Percentiles rank a stretch among this genome's conserved stretches.
These are phyloP conservation scores for Euplagia quadripunctaria DNA, from an alignment of 2,888 invertebrate genomes.

Conservation along the genomic window DNA sequence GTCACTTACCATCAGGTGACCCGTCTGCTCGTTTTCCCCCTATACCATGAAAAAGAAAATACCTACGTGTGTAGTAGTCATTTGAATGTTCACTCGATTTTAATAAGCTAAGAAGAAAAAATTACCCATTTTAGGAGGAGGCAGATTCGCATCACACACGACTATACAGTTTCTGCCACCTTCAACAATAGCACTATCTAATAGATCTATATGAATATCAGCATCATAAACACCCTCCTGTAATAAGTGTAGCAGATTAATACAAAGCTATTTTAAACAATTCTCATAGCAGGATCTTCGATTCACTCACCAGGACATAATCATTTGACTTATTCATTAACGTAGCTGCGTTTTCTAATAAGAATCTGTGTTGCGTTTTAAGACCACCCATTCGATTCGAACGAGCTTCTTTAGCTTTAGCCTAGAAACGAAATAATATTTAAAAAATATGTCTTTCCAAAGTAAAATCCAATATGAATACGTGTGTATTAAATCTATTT, in stretches of 20 bases:
- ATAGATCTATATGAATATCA: constrained; percentile 87
- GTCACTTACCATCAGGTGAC: too few relatives aligned
- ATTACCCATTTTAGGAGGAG: constrained; percentile 89
- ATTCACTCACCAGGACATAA: constrained; percentile 83
- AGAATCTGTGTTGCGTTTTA: constrained; percentile 87
- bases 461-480: constrained; percentile 57
- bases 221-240: constrained; percentile 91
- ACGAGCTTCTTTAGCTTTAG: constrained; percentile 89
- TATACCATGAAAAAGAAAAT: too few relatives aligned
- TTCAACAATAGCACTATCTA: constrained; percentile 88
- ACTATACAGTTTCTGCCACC: constrained; percentile 89
- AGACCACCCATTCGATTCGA: constrained; percentile 78
- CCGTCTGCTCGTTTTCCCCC: too few relatives aligned
- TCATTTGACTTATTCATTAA: constrained; percentile 84
- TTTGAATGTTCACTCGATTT: neutral
- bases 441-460: constrained; percentile 20
- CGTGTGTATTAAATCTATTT: constrained; percentile 63
- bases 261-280: neutral
- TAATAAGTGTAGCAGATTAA: constrained; percentile 31
- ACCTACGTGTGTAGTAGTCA: too few relatives aligned
- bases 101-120: neutral
- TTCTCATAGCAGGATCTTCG: neutral
- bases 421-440: constrained; percentile 73
- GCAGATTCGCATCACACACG: constrained; percentile 90
- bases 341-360: constrained; percentile 90